These are phyloP conservation scores for Agonum fuliginosum DNA, from an alignment of 2,888 invertebrate species.

Conservation along the genomic window DNA sequence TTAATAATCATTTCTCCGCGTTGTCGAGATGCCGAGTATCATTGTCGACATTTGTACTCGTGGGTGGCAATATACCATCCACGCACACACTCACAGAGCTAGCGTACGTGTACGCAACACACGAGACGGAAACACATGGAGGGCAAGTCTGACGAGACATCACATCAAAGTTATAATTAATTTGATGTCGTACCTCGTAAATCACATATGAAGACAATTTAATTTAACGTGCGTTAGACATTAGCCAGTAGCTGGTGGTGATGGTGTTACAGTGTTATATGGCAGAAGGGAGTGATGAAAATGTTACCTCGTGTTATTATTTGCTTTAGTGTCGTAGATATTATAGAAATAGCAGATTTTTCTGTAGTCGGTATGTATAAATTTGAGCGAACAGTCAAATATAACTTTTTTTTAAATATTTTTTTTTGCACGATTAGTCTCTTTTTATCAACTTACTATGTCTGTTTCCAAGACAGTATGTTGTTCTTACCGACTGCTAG, in stretches of 20 bases:
- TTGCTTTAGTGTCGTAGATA: too few species aligned
- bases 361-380: too few species aligned
- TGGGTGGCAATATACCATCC: slow-evolving; percentile 37
- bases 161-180: slow-evolving; percentile 54
- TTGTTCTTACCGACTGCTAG: too few species aligned
- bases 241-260: slow-evolving; percentile 3
- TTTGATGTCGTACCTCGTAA: slow-evolving; percentile 50
- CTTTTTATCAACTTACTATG: too few species aligned
- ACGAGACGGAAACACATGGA: neutral
- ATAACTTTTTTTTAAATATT: too few species aligned
- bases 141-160: slow-evolving; percentile 35
- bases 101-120: neutral
- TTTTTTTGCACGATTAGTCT: too few species aligned
- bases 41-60: slow-evolving; percentile 41
- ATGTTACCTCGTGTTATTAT: too few species aligned
- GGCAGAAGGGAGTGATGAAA: too few species aligned
- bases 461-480: too few species aligned
- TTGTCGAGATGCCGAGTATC: slow-evolving; percentile 23
- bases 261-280: too few species aligned
- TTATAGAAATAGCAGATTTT: too few species aligned
- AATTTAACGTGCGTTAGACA: slow-evolving; percentile 37
- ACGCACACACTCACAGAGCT: neutral
- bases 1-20: slow-evolving; percentile 18
- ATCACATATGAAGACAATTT: slow-evolving; percentile 54
- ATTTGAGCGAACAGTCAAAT: too few species aligned